Evolutionary conservation across 2,888 invertebrate species (phyloP).

Genomic region (Amiota mariae): DNA sequence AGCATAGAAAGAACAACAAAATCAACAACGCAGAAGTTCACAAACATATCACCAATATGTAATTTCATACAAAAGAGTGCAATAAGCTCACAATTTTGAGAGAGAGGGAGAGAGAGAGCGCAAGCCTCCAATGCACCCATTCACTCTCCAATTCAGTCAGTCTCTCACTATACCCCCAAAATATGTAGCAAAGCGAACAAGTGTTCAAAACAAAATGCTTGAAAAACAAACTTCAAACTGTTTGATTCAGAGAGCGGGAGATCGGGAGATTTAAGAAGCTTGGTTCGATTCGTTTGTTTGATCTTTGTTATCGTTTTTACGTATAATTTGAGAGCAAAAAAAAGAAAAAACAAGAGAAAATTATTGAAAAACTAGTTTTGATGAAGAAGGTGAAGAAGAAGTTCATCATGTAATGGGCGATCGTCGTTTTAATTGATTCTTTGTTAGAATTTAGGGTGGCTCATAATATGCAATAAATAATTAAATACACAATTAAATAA

Average conservation of each 20-base stretch:
- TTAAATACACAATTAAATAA: too few species aligned
- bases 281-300: too few species aligned
- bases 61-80: background rate
- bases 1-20: too few species aligned
- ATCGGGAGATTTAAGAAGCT: background rate
- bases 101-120: background rate
- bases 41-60: too few species aligned
- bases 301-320: background rate
- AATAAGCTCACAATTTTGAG: too few species aligned
- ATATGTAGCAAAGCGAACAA: slow-evolving; percentile 37
- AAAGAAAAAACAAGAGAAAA: background rate
- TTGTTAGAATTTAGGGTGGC: background rate
- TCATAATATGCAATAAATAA: too few species aligned
- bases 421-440: slow-evolving; percentile 10
- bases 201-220: slow-evolving; percentile 35
- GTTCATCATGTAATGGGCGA: background rate
- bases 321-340: background rate
- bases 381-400: background rate
- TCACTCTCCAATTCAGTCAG: too few species aligned
- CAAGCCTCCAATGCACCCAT: background rate
- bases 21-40: too few species aligned
- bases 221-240: slow-evolving; percentile 20
- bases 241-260: slow-evolving; percentile 6
- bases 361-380: background rate
- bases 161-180: slow-evolving; percentile 26